Evolutionary conservation across 2,888 invertebrate species (phyloP), one percentile per base, ranked within the genome.

Genomic region (Seira sanloemensis): DNA sequence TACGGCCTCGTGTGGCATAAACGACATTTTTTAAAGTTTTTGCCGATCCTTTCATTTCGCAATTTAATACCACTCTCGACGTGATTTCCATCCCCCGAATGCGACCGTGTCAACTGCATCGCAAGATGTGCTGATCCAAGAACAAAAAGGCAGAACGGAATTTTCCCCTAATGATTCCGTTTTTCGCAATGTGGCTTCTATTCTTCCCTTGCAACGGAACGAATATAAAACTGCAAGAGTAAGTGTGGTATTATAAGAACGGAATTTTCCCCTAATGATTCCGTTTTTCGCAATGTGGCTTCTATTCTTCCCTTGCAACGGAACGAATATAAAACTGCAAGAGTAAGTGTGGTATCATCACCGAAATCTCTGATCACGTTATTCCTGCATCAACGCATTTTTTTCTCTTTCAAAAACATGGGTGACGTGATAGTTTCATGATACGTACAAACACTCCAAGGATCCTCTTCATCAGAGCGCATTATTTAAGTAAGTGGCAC

Each of bases 401-500:
- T 58, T 58, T 58, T n/a, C n/a, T n/a, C n/a, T n/a, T 58, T 58
- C 12, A 12, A 58, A 58, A 18, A 58, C 58, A 58, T 58, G 58
- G 58, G 58, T 58, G 58, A 58, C 58, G 58, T 58, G 58, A 58
- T 18, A 18, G n/a, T 58, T 58, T 58, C 58, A 58, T 12, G 58
- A 58, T 58, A 18, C 58, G 58, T 18, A 18, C 58, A 58, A 4
- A 58, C 37, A 9, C 37, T 37, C 37, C 37, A 37, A 37, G 12
- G 37, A 12, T n/a, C n/a, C n/a, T n/a, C n/a, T n/a, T n/a, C n/a
- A n/a, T n/a, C n/a, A n/a, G n/a, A n/a, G n/a, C n/a, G n/a, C n/a
- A n/a, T n/a, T 58, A 58, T 58, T n/a, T 37, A 4, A 16, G 2
- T 58, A 58, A 58, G 58, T 58, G 58, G 58, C 2, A 58, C 58